Percentiles rank a stretch among this genome's conserved stretches.
Evolutionary conservation across 2,113 vertebrate species (phyloP).

Genomic region (Bubalus kerabau): DNA sequence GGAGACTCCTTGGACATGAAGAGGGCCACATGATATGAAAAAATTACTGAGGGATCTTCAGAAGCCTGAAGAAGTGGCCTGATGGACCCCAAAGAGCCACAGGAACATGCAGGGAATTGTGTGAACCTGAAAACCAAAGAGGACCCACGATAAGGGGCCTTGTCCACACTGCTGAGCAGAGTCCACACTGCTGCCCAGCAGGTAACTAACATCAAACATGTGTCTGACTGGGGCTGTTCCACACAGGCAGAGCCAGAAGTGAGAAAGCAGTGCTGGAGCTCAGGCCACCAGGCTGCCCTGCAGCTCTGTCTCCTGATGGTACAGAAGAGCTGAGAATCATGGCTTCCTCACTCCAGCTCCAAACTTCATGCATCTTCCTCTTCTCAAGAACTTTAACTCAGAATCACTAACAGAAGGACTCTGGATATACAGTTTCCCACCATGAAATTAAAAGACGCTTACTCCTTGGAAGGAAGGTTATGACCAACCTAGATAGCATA

Average conservation of each 20-base stretch:
- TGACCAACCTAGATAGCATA: too few relatives aligned
- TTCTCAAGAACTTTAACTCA: not conserved
- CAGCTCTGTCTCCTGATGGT: not conserved
- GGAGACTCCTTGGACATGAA: not conserved
- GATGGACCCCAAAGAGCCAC: not conserved
- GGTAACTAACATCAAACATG: not conserved
- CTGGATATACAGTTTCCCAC: not conserved
- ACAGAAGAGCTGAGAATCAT: not conserved
- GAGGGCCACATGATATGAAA: too few relatives aligned
- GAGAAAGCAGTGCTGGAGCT: not conserved
- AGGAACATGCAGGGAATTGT: not conserved
- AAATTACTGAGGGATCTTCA: not conserved
- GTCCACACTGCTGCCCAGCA: not conserved
- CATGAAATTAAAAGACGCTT: too few relatives aligned
- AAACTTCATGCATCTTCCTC: not conserved
- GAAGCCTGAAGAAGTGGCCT: not conserved
- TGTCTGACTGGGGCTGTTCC: not conserved
- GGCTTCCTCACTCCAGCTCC: not conserved
- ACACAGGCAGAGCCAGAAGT: not conserved
- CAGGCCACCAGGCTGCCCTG: not conserved
- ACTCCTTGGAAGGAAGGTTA: too few relatives aligned
- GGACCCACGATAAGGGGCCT: fast-evolving
- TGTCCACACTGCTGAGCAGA: not conserved
- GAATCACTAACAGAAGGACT: not conserved
- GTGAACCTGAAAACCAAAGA: not conserved